Evolutionary conservation across 2,888 invertebrate species (phyloP).

Genomic region (Lottia scabra): DNA sequence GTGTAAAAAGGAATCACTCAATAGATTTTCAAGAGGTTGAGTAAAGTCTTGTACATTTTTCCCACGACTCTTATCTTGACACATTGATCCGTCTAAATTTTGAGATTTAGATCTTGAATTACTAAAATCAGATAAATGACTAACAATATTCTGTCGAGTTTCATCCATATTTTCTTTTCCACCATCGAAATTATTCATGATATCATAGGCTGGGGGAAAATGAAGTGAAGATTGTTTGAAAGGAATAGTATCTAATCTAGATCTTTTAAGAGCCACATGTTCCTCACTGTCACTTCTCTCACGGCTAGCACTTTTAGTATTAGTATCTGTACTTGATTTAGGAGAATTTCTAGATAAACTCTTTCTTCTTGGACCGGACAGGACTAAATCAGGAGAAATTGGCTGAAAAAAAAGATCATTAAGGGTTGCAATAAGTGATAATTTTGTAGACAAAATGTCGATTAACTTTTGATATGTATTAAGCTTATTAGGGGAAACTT

Average conservation of each 20-base stretch:
- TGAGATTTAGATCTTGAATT: neutral
- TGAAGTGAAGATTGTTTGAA: neutral
- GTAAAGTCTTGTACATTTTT: constrained; percentile 22
- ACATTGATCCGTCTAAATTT: neutral
- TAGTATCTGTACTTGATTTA: neutral
- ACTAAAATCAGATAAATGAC: neutral
- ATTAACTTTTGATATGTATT: too few relatives aligned
- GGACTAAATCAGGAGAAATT: neutral
- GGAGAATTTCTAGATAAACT: neutral
- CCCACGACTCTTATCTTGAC: constrained; percentile 2
- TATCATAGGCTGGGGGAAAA: neutral
- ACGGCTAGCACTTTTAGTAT: constrained; percentile 1
- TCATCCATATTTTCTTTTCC: neutral
- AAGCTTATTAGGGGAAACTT: too few relatives aligned
- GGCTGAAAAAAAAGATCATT: too few relatives aligned
- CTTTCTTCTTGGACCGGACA: neutral
- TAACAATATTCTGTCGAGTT: neutral
- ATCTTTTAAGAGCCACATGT: neutral
- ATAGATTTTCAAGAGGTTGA: constrained; percentile 40
- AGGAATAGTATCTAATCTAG: neutral
- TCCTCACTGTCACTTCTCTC: neutral
- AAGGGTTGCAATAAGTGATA: too few relatives aligned
- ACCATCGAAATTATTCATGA: neutral
- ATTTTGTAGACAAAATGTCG: too few relatives aligned
- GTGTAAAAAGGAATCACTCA: constrained; percentile 35